phyloP scores from a whole-genome alignment of 2,113 vertebrate genomes.

The Stercorarius parasiticus region DNA sequence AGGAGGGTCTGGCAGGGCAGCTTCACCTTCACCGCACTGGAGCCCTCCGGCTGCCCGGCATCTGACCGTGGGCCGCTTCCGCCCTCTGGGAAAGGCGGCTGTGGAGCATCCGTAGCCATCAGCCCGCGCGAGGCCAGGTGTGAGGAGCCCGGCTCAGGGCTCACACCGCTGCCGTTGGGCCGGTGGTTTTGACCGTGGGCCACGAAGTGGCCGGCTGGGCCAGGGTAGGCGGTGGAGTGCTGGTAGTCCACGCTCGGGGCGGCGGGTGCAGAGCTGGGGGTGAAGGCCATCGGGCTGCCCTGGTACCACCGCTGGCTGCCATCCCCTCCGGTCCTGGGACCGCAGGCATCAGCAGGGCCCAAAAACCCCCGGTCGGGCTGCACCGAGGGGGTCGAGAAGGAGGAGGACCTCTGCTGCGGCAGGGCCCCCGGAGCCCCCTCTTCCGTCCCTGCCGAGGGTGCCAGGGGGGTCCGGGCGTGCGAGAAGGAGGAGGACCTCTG shows the following conservation, averaged over 20 bases:
- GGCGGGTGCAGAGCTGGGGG: neutral
- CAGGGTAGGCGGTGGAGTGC: neutral
- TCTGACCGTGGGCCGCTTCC: neutral
- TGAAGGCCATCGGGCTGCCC: slow-evolving; percentile 31
- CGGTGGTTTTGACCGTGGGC: slow-evolving; percentile 54
- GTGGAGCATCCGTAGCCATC: neutral
- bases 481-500: slow-evolving; percentile 61
- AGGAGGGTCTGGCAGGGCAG: slow-evolving; percentile 79
- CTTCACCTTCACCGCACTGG: slow-evolving; percentile 68
- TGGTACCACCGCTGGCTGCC: slow-evolving; percentile 46
- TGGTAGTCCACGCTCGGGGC: neutral
- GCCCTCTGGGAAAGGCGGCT: slow-evolving; percentile 33
- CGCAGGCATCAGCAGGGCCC: neutral
- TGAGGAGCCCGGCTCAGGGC: neutral
- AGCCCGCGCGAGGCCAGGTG: neutral
- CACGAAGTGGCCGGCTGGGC: neutral
- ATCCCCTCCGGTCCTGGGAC: neutral
- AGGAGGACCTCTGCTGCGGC: slow-evolving; percentile 32
- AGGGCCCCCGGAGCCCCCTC: neutral
- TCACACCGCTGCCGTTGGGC: neutral
- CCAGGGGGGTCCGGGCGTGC: neutral
- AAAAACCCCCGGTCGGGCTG: neutral
- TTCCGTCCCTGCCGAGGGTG: neutral
- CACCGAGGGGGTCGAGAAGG: slow-evolving; percentile 6
- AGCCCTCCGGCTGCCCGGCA: slow-evolving; percentile 49